These are phyloP conservation scores for Cacoxenus indagator DNA, from an alignment of 2,888 invertebrate genomes.

Conservation along the genomic window DNA sequence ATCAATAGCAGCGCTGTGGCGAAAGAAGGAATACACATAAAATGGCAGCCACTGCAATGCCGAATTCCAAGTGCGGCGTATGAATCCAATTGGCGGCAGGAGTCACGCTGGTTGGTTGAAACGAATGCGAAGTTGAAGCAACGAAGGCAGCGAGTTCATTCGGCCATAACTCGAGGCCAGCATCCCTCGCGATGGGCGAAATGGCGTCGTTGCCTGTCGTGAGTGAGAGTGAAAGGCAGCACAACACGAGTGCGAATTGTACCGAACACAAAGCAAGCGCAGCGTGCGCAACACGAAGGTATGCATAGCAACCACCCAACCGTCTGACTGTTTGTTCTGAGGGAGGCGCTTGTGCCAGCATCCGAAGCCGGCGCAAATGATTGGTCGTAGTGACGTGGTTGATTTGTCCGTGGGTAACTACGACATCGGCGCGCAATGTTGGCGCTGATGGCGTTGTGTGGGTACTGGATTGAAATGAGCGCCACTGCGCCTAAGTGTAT, in stretches of 20 bases:
- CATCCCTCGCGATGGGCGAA: conserved; percentile 3
- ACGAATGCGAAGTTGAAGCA: conserved; percentile 15
- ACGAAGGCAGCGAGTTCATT: not conserved
- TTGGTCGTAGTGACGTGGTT: conserved; percentile 11
- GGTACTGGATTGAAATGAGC: not conserved
- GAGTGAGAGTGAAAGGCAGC: conserved; percentile 16
- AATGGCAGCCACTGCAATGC: not conserved
- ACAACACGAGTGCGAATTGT: not conserved
- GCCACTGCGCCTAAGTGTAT: conserved; percentile 18
- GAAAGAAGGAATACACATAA: conserved; percentile 1
- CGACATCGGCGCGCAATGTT: conserved; percentile 1
- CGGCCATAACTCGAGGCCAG: not conserved
- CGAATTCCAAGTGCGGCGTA: conserved; percentile 26
- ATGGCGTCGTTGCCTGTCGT: not conserved
- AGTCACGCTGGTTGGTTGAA: conserved; percentile 48
- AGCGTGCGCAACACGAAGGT: not conserved
- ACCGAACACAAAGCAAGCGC: not conserved
- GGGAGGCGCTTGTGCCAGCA: conserved; percentile 15
- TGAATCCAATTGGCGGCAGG: conserved; percentile 32
- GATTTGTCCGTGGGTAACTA: too few relatives aligned
- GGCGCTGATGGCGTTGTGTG: not conserved
- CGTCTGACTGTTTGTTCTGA: not conserved
- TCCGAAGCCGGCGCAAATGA: not conserved
- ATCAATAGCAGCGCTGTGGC: not conserved
- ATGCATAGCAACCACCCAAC: conserved; percentile 13